These are phyloP conservation scores for Oreonectes daqikongensis DNA, from an alignment of 2,797 vertebrate genomes.

Conservation along the genomic window DNA sequence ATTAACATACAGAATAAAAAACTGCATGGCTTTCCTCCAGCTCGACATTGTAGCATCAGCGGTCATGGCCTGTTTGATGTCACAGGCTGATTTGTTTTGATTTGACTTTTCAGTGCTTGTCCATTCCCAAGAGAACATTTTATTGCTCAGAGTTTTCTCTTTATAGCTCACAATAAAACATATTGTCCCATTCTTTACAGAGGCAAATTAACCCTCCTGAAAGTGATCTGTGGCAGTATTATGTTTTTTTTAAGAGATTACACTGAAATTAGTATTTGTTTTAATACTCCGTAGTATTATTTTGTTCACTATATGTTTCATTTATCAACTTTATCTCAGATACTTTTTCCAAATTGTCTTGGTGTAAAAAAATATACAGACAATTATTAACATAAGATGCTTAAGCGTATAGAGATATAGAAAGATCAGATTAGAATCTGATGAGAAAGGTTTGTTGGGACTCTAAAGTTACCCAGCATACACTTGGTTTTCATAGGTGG, in stretches of 20 bases:
- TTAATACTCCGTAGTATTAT: too few species aligned
- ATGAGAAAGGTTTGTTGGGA: not conserved
- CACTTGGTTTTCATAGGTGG: not conserved
- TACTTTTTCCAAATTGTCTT: too few species aligned
- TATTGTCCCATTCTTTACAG: not conserved
- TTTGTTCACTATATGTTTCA: too few species aligned
- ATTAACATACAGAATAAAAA: conserved; percentile 29
- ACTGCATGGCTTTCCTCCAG: not conserved
- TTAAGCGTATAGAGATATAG: too few species aligned
- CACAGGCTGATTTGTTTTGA: conserved; percentile 40
- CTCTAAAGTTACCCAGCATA: not conserved
- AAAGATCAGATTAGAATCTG: too few species aligned
- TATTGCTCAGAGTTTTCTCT: not conserved
- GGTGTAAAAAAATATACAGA: too few species aligned
- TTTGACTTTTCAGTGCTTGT: conserved; percentile 28
- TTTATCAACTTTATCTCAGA: too few species aligned
- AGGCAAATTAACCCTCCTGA: not conserved
- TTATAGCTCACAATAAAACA: not conserved
- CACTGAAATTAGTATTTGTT: too few species aligned
- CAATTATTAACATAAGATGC: too few species aligned
- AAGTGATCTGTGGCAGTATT: too few species aligned
- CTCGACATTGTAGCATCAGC: not conserved
- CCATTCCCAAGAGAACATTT: not conserved
- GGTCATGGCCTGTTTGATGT: conserved; percentile 26
- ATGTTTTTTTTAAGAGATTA: too few species aligned